Base-by-base conservation (phyloP, 2,888 invertebrate genomes). In the Calameuta idolon region DNA sequence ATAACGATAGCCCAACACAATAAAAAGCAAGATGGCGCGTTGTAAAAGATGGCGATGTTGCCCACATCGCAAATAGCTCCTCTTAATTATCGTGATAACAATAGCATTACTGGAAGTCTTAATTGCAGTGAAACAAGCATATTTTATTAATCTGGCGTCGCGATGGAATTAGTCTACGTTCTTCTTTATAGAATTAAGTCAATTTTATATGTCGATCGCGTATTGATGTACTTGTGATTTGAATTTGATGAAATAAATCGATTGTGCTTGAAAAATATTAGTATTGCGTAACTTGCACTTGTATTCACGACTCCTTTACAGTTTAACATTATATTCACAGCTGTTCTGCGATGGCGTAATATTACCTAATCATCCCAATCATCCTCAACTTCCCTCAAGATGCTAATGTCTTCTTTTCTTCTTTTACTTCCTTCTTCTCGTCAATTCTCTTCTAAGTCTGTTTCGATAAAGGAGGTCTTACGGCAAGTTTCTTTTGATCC, bases 1-100 rank as follows among this genome's bases (percentile, higher is more conserved):
- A 85, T 84, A 85, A 75, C 78, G 75, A 80, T 80, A 81, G 77
- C 73, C 73, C 81, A 75, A 78, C 79, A 82, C 74, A 82, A 82
- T 81, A 76, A 80, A 79, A 79, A 74, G 37, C 79, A 79, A 74
- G 33, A 31, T 75, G 73, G 55, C 69, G 34, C 68, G 35, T 35
- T 23, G 74, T 77, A 69, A 74, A 69, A 69, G 12, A 71, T 75
- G 75, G 37, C 34, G 69, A 73, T 78, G 55, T 30, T 71, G 3
- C 40, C 71, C 68, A 31, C 34, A 76, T 79, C 79, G 75, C 83
- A 83, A 80, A 84, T 84, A 82, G 82, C 74, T 77, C 74, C 71
- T 73, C 77, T 81, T 83, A 81, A 83, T 76, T 78, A 80, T 75
- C 73, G 55, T n/a, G 81, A 79, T 78, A 82, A 78, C 75, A 75